phyloP scores from a whole-genome alignment of 2,888 invertebrate genomes.

The Parelbella ahira region DNA sequence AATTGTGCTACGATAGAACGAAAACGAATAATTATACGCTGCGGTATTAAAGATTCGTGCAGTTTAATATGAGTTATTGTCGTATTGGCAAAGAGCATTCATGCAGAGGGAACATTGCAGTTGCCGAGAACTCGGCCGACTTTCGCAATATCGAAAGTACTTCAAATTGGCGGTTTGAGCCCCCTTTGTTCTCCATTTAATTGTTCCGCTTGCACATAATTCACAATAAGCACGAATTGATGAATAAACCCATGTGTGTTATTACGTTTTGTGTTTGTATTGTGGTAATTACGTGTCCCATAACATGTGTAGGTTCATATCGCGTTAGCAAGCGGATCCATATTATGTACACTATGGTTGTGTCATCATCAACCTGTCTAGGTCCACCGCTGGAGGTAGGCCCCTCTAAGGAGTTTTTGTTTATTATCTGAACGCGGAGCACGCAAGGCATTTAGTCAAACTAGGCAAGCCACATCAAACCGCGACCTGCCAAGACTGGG shows the following conservation, averaged over 20 bases:
- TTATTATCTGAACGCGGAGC: too few species aligned
- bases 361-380: too few species aligned
- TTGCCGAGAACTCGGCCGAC: slow-evolving; percentile 17
- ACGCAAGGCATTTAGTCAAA: too few species aligned
- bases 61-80: slow-evolving; percentile 18
- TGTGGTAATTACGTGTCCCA: too few species aligned
- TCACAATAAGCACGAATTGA: slow-evolving; percentile 15
- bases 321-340: too few species aligned
- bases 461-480: too few species aligned
- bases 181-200: slow-evolving; percentile 21
- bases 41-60: slow-evolving; percentile 2
- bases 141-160: slow-evolving; percentile 25
- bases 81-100: slow-evolving; percentile 14
- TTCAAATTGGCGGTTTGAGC: slow-evolving; percentile 20
- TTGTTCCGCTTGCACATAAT: slow-evolving; percentile 15
- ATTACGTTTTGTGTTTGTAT: too few species aligned
- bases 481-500: too few species aligned
- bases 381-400: too few species aligned
- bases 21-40: slow-evolving; percentile 1
- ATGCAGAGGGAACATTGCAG: slow-evolving; percentile 15
- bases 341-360: too few species aligned
- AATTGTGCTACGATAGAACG: neutral
- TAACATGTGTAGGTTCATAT: too few species aligned
- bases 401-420: too few species aligned
- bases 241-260: slow-evolving; percentile 21